These are phyloP conservation scores for Chaetodon auriga DNA, from an alignment of 2,113 vertebrate genomes.

Conservation along the genomic window DNA sequence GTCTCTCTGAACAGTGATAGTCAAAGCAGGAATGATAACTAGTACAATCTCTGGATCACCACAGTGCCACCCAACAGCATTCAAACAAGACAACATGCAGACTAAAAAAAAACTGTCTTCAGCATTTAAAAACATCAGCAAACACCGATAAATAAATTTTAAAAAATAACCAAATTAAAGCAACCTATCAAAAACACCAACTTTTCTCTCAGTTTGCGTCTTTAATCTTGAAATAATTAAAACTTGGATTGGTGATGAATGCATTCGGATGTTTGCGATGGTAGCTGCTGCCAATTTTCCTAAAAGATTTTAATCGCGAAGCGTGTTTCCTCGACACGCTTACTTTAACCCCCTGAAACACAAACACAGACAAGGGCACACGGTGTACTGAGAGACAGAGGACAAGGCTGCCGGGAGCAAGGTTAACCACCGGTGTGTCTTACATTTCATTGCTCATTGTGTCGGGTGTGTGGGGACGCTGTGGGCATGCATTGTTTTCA, in stretches of 20 bases:
- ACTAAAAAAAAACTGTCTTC: neutral
- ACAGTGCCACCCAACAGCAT: too few species aligned
- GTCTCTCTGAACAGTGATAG: neutral
- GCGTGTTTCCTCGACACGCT: neutral
- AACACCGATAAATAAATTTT: too few species aligned
- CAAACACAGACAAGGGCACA: slow-evolving; percentile 12
- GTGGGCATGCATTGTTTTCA: slow-evolving; percentile 30
- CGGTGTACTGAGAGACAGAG: neutral
- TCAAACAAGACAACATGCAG: too few species aligned
- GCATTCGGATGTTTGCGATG: neutral
- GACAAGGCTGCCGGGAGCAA: neutral
- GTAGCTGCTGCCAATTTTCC: neutral
- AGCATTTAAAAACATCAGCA: neutral
- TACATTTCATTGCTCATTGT: neutral
- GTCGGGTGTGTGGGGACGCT: slow-evolving; percentile 36
- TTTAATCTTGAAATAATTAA: neutral
- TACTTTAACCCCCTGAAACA: neutral
- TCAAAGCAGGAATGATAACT: neutral
- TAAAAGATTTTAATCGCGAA: neutral
- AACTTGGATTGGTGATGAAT: neutral
- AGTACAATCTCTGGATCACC: neutral
- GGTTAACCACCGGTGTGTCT: slow-evolving; percentile 12
- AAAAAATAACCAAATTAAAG: too few species aligned
- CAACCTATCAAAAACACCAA: neutral
- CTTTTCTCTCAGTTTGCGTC: neutral